Evolutionary conservation across 2,888 invertebrate species (phyloP), one percentile per base, ranked within the genome.

Genomic region (Phymatocera aterrima): DNA sequence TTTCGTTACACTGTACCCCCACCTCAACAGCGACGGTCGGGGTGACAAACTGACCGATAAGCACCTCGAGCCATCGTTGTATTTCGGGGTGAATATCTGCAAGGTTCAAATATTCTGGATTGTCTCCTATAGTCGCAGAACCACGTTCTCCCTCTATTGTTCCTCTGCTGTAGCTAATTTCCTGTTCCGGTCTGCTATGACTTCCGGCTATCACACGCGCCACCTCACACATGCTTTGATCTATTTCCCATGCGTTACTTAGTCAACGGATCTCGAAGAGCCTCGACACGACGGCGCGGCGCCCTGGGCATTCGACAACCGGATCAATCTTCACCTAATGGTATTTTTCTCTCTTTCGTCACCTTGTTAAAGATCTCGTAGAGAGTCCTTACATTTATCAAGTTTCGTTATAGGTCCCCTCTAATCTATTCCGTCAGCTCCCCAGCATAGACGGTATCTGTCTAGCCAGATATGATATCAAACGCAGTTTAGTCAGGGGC

Each of bases 111-210:
- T 37, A 37, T 64, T 64, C 37, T 4, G n/a, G 61, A 64, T 64
- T 64, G 34, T 64, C 34, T n/a, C n/a, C n/a, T n/a, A n/a, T n/a
- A n/a, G 37, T 64, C 61, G 61, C 34, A 37, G 21, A 31, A 34
- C 37, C 37, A 37, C 61, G 34, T 18, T 28, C 60, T 81, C 78
- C 79, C 80, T 80, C 64, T 48, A 79, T 79, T 78, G 82, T 80
- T 78, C 78, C 80, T 70, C 31, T 43, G 28, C 82, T 80, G 81
- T 81, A 84, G 84, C 85, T 87, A 88, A 88, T 89, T 88, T 88
- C 88, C 88, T 87, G 81, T 88, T 88, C 87, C 88, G 85, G 83
- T 83, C 79, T 83, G 79, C 84, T 85, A 83, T 83, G 85, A 87
- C 87, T 88, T 87, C 87, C 88, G 87, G 83, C 40, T 43, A 75